Evolutionary conservation across 2,888 invertebrate species (phyloP).

Genomic region (Capitulum mitella): DNA sequence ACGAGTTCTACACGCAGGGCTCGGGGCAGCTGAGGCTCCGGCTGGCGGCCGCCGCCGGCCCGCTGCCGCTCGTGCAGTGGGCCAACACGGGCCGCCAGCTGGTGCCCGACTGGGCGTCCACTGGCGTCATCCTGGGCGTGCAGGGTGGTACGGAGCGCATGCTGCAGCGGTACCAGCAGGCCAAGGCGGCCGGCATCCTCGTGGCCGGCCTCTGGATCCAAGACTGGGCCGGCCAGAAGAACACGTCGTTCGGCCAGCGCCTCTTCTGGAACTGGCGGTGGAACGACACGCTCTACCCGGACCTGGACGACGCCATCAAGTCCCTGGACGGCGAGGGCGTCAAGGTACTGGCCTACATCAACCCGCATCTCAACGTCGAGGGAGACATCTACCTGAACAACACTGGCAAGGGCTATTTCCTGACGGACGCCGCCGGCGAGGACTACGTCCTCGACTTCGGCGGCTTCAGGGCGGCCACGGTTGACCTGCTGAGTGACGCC

Average conservation of each 20-base stretch:
- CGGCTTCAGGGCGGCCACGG: constrained; percentile 36
- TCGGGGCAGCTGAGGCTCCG: constrained; percentile 28
- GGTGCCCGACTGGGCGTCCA: constrained; percentile 38
- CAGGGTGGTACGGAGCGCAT: constrained; percentile 38
- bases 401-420: constrained; percentile 35
- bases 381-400: constrained; percentile 37
- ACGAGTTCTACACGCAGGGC: constrained; percentile 36
- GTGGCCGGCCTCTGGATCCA: constrained; percentile 39
- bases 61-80: constrained; percentile 36
- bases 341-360: constrained; percentile 37
- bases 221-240: constrained; percentile 39
- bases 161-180: constrained; percentile 36
- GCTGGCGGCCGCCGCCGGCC: constrained; percentile 28
- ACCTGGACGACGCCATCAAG: constrained; percentile 36
- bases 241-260: constrained; percentile 38
- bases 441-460: constrained; percentile 38
- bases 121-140: constrained; percentile 37
- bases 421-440: constrained; percentile 32
- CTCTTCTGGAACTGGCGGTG: constrained; percentile 40
- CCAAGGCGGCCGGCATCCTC: constrained; percentile 35
- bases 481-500: constrained; percentile 44
- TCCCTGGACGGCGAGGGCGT: constrained; percentile 34
- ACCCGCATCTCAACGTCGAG: constrained; percentile 37
- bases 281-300: constrained; percentile 38
- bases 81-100: constrained; percentile 36